phyloP scores from a whole-genome alignment of 2,113 vertebrate species.

The Scomber japonicus region DNA sequence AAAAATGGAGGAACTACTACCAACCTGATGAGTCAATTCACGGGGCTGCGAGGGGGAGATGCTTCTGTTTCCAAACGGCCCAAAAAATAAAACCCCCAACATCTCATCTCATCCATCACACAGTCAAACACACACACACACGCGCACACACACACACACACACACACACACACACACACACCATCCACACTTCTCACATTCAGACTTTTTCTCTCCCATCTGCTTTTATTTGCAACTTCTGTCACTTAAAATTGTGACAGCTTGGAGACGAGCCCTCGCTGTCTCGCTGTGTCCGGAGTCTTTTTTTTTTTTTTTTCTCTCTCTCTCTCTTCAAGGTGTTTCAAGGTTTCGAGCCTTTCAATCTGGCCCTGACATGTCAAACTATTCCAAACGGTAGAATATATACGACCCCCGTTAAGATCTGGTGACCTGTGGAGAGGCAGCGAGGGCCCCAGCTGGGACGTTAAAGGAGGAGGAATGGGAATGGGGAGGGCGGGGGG shows the following conservation, averaged over 20 bases:
- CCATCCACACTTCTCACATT: background rate
- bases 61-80: slow-evolving; percentile 85
- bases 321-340: slow-evolving; percentile 2
- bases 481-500: background rate
- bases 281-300: background rate
- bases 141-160: slow-evolving; percentile 7
- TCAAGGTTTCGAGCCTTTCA: background rate
- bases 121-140: slow-evolving; percentile 2
- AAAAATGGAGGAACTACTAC: slow-evolving; percentile 92
- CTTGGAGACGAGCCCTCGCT: background rate
- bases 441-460: background rate
- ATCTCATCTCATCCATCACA: background rate
- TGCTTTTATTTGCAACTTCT: slow-evolving; percentile 4
- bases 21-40: slow-evolving; percentile 95
- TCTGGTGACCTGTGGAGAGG: slow-evolving; percentile 1
- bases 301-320: background rate
- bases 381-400: slow-evolving; percentile 9
- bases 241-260: background rate
- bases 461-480: background rate
- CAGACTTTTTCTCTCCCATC: background rate
- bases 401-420: slow-evolving; percentile 19
- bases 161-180: background rate
- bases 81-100: slow-evolving; percentile 26
- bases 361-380: slow-evolving; percentile 15
- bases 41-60: slow-evolving; percentile 84